Evolutionary conservation across 2,797 vertebrate genomes (phyloP).

Genomic region (Brachyalestes nurse): DNA sequence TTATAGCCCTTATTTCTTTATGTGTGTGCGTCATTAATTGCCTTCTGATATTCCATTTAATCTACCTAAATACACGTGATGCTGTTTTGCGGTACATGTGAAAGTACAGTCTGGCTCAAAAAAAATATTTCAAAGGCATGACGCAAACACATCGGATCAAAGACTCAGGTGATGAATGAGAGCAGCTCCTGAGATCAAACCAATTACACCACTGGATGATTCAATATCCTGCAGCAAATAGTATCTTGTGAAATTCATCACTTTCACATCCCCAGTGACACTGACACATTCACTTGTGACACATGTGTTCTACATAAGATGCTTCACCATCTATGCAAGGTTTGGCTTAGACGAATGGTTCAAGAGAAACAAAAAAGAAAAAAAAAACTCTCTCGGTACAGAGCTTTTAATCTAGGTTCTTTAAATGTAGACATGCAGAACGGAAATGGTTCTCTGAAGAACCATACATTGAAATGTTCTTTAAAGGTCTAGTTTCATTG

Average conservation of each 20-base stretch:
- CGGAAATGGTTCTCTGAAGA: not conserved
- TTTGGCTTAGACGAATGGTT: too few species aligned
- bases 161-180: slow-evolving; percentile 32
- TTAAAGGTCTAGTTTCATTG: too few species aligned
- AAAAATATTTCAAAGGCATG: slow-evolving; percentile 36
- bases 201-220: slow-evolving; percentile 30
- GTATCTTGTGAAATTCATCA: slow-evolving; percentile 20
- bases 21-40: not conserved
- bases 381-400: not conserved
- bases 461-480: not conserved
- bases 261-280: slow-evolving; percentile 15
- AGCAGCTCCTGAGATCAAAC: slow-evolving; percentile 42
- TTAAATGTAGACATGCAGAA: not conserved
- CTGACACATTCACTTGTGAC: not conserved
- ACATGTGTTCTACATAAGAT: not conserved
- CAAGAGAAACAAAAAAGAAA: too few species aligned
- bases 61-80: not conserved
- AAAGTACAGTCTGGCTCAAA: slow-evolving; percentile 6
- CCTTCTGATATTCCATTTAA: not conserved
- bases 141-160: slow-evolving; percentile 35
- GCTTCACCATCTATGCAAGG: not conserved
- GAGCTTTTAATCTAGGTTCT: not conserved
- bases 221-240: slow-evolving; percentile 1
- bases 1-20: not conserved
- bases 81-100: not conserved